These are phyloP conservation scores for Crax fasciolata DNA, from an alignment of 2,797 vertebrate genomes.

Conservation along the genomic window DNA sequence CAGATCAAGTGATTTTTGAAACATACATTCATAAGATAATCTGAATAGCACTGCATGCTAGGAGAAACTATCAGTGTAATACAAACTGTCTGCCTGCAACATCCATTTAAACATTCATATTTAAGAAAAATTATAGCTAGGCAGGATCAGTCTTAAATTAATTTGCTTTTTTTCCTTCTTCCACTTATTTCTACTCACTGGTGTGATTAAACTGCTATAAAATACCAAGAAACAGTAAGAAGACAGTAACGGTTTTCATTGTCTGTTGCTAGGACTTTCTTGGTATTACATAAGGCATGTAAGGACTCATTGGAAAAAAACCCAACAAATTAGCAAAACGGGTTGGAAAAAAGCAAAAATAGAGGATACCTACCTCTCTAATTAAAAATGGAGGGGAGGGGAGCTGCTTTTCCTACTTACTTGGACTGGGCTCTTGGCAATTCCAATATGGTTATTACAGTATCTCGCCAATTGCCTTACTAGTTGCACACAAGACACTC, in stretches of 20 bases:
- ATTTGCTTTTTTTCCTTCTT: background rate
- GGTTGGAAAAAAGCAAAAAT: background rate
- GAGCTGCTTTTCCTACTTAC: background rate
- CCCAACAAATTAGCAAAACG: background rate
- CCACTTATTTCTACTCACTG: background rate
- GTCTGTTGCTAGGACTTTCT: background rate
- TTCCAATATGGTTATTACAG: background rate
- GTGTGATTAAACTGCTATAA: background rate
- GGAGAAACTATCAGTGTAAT: background rate
- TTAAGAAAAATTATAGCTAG: background rate
- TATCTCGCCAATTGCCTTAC: background rate
- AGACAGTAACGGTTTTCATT: fast-evolving
- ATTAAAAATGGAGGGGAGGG: background rate
- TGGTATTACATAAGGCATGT: background rate
- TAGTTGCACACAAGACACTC: background rate
- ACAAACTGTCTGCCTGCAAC: background rate
- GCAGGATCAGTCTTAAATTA: background rate
- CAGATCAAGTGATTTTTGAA: background rate
- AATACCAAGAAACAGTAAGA: background rate
- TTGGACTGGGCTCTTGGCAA: background rate
- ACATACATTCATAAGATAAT: background rate
- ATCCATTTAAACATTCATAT: background rate
- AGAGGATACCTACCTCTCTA: background rate
- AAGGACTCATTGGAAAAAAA: background rate
- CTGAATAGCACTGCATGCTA: background rate